Base-by-base conservation (phyloP, 2,113 vertebrate species). In the Ageneiosus marmoratus region DNA sequence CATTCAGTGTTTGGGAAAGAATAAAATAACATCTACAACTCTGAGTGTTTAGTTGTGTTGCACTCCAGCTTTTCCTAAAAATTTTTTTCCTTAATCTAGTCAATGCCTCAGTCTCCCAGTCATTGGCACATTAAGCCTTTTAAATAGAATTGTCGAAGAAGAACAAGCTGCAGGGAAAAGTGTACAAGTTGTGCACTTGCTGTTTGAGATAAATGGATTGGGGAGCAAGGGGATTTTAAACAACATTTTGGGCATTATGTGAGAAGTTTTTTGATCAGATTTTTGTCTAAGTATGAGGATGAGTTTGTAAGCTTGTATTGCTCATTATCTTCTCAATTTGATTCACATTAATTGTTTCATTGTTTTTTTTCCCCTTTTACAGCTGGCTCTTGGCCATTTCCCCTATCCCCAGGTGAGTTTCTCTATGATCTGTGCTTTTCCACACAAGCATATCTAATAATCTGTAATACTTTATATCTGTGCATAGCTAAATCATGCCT, bases 391-490 rank as follows among this genome's bases (percentile, higher is more conserved):
- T 89, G 98, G 97, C 92, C 97, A 96, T 93, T 99, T 99, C 94
- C 98, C 98, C 84, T 99, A 99, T 94, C 97, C 97, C 95, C 97
- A 98, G 97, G 98, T 98, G 94, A 96, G 97, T 95, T 90, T 85
- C 88, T 70, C 16, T 41, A 18, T 32, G 32, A 48, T 85, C 12
- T 53, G 46, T 74, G 73, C 29, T 53, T 53, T 53, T 34, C 27
- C 16, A 5, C 51, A 18, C 27, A 5, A 29, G 34, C 9, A 76
- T 10, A 37, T 22, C 27, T 8, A 75, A 53, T 74, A 74, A 74
- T 50, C n/a, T 74, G 48, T 29, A 32, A 29, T 10, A 44, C 9
- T 41, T 1, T 44, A 46, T 69, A 34, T 62, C 12, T 29, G 7
- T 15, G 29, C 13, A 63, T 60, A n/a, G 9, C 5, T 29, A 32